Conservation (phyloP, 2,113 vertebrate species). For the Danio rerio region DNA sequence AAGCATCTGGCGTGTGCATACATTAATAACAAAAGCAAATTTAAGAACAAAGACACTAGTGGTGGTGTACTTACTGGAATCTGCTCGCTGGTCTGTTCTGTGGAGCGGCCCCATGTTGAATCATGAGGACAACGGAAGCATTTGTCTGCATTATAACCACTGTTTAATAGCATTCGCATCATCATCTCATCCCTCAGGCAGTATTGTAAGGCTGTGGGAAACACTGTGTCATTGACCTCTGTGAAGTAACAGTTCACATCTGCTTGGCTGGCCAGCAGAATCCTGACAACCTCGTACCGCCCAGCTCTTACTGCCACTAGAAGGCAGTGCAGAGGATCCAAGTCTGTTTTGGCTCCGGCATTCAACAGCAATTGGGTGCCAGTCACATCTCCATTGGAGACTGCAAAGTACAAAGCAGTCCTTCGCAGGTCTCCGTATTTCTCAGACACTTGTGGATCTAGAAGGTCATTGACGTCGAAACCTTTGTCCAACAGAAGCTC, state of each 20-base stretch:
- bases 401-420: constrained; percentile 81
- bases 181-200: constrained; percentile 87
- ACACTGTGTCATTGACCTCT: constrained; percentile 81
- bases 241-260: constrained; percentile 89
- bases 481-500: constrained; percentile 79
- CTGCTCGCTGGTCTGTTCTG: constrained; percentile 53
- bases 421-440: constrained; percentile 81
- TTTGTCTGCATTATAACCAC: constrained; percentile 81
- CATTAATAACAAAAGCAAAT: not conserved
- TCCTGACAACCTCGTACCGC: constrained; percentile 80
- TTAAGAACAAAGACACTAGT: not conserved
- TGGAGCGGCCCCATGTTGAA: constrained; percentile 71
- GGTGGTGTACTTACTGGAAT: constrained; percentile 65
- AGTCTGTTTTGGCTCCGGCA: constrained; percentile 80
- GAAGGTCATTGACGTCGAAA: constrained; percentile 81
- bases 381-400: constrained; percentile 83
- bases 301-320: constrained; percentile 86
- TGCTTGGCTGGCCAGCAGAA: constrained; percentile 81
- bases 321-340: constrained; percentile 85
- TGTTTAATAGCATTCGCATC: constrained; percentile 86
- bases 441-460: constrained; percentile 79
- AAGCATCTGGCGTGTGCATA: not conserved
- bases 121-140: constrained; percentile 85
- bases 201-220: constrained; percentile 88
- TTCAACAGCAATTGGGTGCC: constrained; percentile 80